These are phyloP conservation scores for Iselma pallidipennis DNA, from an alignment of 2,888 invertebrate genomes.

Conservation along the genomic window DNA sequence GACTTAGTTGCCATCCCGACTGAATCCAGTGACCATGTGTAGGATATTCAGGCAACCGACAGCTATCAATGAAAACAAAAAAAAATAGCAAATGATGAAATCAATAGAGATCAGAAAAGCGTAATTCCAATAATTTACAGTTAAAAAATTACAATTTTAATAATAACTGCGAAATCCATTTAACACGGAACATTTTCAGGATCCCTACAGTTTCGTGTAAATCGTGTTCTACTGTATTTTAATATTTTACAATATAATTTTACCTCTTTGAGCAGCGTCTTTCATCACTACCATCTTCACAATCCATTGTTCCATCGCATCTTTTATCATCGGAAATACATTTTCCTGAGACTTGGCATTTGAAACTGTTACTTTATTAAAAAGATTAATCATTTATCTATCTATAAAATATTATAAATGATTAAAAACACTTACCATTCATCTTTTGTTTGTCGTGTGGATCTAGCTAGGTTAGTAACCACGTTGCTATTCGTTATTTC, in stretches of 20 bases:
- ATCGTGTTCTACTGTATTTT: too few species aligned
- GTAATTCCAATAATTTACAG: too few species aligned
- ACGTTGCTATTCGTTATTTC: neutral
- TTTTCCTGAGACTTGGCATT: conserved; percentile 40
- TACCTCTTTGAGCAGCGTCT: conserved; percentile 42
- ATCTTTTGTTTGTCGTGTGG: neutral
- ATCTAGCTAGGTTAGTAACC: neutral
- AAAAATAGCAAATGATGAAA: too few species aligned
- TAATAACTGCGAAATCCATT: too few species aligned
- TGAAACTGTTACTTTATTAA: neutral
- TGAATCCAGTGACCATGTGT: conserved; percentile 36
- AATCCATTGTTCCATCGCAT: conserved; percentile 57
- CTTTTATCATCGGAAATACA: conserved; percentile 52
- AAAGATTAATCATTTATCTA: neutral
- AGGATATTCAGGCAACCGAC: conserved; percentile 38
- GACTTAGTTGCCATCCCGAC: neutral
- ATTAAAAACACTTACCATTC: neutral
- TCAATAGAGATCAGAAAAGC: too few species aligned
- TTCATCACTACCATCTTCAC: conserved; percentile 58
- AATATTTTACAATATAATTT: conserved; percentile 10
- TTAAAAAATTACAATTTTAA: too few species aligned
- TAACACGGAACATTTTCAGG: conserved; percentile 54
- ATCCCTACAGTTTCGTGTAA: neutral
- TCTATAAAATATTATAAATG: neutral
- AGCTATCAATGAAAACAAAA: conserved; percentile 27